Base-by-base conservation (phyloP, 2,888 invertebrate species). In the Corbicula japonica region DNA sequence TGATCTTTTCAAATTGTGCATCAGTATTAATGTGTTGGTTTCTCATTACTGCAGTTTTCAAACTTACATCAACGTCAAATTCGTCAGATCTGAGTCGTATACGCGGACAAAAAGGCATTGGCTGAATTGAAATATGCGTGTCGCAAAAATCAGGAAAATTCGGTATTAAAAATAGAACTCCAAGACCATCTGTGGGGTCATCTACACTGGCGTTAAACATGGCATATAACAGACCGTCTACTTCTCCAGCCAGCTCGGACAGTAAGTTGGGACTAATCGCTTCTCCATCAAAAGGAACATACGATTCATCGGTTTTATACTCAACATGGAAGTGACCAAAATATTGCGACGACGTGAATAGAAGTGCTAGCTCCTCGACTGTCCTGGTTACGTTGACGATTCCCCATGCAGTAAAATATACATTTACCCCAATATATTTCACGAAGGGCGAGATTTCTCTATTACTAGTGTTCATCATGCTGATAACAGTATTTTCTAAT, bases 61-160 rank as follows among this genome's bases (percentile, higher is more conserved):
- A n/a, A n/a, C n/a, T n/a, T n/a, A 28, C 30, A 30, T 52, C 52
- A 23, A 66, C 41, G 32, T 18, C 41, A 41, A 66, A 66, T 38
- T 66, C 54, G n/a, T n/a, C 21, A 18, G 21, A 4, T 12, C 2
- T 23, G 6, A 66, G 66, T 41, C 54, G 30, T 1, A 66, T 30
- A n/a, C 66, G 38, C 2, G 54, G 18, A 54, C 66, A 66, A 54
- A 54, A 66, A 1, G 66, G 66, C 38, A 30, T 38, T 10, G 66
- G 66, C 30, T 66, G 66, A n/a, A 66, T 21, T 5, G 28, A n/a
- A 12, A 54, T 21, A 4, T 15, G 26, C 0, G 41, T 0, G 10
- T 66, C 54, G 30, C 66, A 66, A 12, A 2, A 12, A 4, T 0
- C 10, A 23, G 15, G 15, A 12, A 21, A 3, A 21, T 32, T 41